Evolutionary conservation across 1,140 invertebrate species (phyloP).

Genomic region (Telenomus remus): DNA sequence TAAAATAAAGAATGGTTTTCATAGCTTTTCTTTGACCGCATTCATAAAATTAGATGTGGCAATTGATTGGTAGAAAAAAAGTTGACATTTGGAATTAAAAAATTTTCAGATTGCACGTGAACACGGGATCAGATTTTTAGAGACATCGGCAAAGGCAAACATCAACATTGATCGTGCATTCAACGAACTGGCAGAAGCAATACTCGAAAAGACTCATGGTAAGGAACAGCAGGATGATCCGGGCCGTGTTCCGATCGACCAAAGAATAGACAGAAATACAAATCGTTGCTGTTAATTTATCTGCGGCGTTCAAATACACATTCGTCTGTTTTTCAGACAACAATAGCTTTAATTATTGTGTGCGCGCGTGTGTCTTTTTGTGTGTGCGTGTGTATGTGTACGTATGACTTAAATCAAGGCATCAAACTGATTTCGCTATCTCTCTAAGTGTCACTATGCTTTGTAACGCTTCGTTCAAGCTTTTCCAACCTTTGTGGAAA

Average conservation of each 20-base stretch:
- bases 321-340: slow-evolving; percentile 16
- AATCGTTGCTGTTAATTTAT: slow-evolving; percentile 72
- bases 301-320: slow-evolving; percentile 16
- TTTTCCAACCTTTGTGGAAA: no score
- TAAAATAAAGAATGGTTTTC: no score
- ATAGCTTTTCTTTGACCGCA: no score
- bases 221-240: slow-evolving; percentile 81
- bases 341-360: slow-evolving; percentile 38
- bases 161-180: slow-evolving; percentile 99
- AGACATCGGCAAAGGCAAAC: slow-evolving; percentile 98
- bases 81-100: background rate
- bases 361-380: background rate
- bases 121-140: slow-evolving; percentile 98
- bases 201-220: slow-evolving; percentile 89
- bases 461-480: no score
- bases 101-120: slow-evolving; percentile 93
- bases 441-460: no score
- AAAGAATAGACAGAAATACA: slow-evolving; percentile 74
- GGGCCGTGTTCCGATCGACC: slow-evolving; percentile 81
- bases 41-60: no score
- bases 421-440: background rate
- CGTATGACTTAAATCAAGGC: background rate
- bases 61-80: no score
- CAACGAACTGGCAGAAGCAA: slow-evolving; percentile 96
- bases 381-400: no score